Conservation (phyloP, 2,113 vertebrate species). For the Nipponia nippon region DNA sequence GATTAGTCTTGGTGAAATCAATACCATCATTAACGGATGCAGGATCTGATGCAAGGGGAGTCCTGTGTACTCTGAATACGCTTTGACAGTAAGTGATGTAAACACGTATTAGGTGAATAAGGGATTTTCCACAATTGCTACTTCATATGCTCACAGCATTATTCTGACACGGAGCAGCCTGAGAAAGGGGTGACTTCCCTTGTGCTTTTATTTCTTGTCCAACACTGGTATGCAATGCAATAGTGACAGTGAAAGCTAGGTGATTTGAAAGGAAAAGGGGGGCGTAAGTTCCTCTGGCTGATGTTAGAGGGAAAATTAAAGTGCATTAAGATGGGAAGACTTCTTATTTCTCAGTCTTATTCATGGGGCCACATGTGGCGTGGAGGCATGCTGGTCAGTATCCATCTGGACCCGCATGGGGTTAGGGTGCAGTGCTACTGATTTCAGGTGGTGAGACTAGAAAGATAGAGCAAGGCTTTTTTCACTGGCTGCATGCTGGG, state of each 20-base stretch:
- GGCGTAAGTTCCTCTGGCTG: neutral
- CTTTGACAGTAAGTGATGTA: neutral
- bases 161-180: neutral
- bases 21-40: neutral
- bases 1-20: constrained; percentile 18
- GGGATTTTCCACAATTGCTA: neutral
- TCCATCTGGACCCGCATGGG: accelerated
- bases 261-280: neutral
- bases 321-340: neutral
- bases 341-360: neutral
- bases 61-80: neutral
- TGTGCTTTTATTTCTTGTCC: neutral
- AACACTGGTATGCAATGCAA: accelerated
- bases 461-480: neutral
- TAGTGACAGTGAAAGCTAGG: neutral
- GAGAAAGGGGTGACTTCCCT: neutral
- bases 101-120: neutral
- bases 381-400: neutral
- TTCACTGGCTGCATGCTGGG: neutral
- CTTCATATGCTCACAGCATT: neutral
- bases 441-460: neutral
- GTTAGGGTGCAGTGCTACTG: accelerated
- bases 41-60: neutral
- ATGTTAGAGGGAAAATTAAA: neutral
- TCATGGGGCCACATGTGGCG: accelerated